phyloP scores from a whole-genome alignment of 1,140 invertebrate genomes.

The Steinernema khuongi region DNA sequence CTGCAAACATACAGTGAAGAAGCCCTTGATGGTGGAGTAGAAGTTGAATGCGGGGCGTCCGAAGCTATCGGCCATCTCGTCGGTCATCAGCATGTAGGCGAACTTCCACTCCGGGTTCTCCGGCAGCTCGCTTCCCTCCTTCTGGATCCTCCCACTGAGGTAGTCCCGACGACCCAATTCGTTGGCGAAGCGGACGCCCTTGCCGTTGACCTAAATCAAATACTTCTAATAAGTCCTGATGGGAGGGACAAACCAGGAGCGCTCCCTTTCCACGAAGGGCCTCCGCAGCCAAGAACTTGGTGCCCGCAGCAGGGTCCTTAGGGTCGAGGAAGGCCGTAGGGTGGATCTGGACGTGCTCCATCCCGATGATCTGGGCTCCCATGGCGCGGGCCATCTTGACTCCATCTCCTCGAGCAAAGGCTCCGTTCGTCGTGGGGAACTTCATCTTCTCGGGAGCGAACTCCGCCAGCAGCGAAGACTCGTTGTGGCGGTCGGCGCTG shows the following conservation, averaged over 20 bases:
- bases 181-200: slow-evolving; percentile 57
- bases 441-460: slow-evolving; percentile 47
- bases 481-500: slow-evolving; percentile 40
- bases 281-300: slow-evolving; percentile 59
- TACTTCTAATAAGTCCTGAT: background rate
- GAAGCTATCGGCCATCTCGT: slow-evolving; percentile 52
- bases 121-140: slow-evolving; percentile 26
- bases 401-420: slow-evolving; percentile 59
- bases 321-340: slow-evolving; percentile 59
- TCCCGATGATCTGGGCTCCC: slow-evolving; percentile 48
- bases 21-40: slow-evolving; percentile 55
- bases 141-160: slow-evolving; percentile 46
- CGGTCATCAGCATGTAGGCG: slow-evolving; percentile 57
- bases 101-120: slow-evolving; percentile 25
- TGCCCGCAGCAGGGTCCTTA: slow-evolving; percentile 47
- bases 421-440: slow-evolving; percentile 59
- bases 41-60: slow-evolving; percentile 58
- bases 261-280: slow-evolving; percentile 59
- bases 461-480: slow-evolving; percentile 51
- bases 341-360: slow-evolving; percentile 53
- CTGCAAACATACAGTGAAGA: slow-evolving; percentile 41
- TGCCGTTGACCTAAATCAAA: slow-evolving; percentile 50
- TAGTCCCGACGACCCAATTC: slow-evolving; percentile 58
- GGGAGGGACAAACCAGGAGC: slow-evolving; percentile 45
- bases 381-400: slow-evolving; percentile 57